phyloP scores from a whole-genome alignment of 2,797 vertebrate genomes.

The Pseudochromis fuscus region DNA sequence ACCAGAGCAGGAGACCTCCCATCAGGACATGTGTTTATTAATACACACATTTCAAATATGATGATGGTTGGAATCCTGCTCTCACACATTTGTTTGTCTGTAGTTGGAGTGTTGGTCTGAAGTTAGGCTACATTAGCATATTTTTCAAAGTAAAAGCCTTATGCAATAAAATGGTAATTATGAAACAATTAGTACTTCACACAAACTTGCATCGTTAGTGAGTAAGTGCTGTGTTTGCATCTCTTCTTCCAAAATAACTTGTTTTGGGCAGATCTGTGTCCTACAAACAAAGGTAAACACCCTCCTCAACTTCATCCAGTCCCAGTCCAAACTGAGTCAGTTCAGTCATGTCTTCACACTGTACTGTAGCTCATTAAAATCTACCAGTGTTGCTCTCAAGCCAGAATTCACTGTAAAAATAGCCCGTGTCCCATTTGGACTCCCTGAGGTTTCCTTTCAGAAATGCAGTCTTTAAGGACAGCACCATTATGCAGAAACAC shows the following conservation, averaged over 20 bases:
- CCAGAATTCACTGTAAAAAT: constrained; percentile 42
- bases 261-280: constrained; percentile 12
- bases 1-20: no score
- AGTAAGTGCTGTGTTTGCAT: constrained; percentile 34
- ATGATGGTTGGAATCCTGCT: no score
- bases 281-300: constrained; percentile 16
- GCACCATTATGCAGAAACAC: constrained; percentile 15
- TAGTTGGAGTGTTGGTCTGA: no score
- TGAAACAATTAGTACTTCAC: background rate
- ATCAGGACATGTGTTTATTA: no score
- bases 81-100: no score
- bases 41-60: no score
- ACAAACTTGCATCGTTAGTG: constrained; percentile 12
- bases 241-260: constrained; percentile 22
- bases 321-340: constrained; percentile 20
- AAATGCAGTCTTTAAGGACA: constrained; percentile 19
- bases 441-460: constrained; percentile 3
- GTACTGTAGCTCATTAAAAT: constrained; percentile 51
- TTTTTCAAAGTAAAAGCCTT: background rate
- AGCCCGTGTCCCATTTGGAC: constrained; percentile 37
- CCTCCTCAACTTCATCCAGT: constrained; percentile 1
- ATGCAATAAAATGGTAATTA: no score
- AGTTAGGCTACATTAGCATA: no score
- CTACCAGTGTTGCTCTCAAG: constrained; percentile 25
- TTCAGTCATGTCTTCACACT: constrained; percentile 32